Evolutionary conservation across 2,888 invertebrate genomes (phyloP), one percentile per base, ranked within the genome.

Genomic region (Camptogramma bilineatum): DNA sequence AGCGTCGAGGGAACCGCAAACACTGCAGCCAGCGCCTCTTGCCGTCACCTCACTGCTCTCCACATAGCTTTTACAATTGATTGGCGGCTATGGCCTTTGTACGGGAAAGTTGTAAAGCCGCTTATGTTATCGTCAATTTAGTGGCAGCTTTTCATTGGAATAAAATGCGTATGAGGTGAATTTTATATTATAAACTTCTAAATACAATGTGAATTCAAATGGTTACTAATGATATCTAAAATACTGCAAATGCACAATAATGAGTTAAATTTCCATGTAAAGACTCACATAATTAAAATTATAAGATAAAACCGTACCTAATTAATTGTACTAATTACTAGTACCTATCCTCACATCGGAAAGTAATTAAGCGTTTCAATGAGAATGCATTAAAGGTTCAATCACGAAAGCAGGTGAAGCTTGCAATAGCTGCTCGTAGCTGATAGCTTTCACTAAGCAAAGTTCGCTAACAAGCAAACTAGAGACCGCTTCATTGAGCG

Each of bases 401-500:
- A 52, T 65, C 48, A 55, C 0, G 17, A 63, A 66, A 24, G 55
- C 58, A 63, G 61, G 48, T 34, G 58, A 52, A 47, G 61, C 50
- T 50, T 57, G 54, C 46, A 39, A 53, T 47, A 56, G 68, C 56
- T 74, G 70, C 69, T 61, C 55, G 64, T 63, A 52, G 52, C 57
- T 63, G 73, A 76, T 74, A 71, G 66, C 62, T 69, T 74, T 72
- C 65, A 72, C 67, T 62, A 69, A 9, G 42, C 56, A 39, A 63
- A 75, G 73, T 77, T 79, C 69, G 67, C 55, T 73, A 74, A 75
- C 72, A 69, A 73, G 70, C 60, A 62, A 73, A 73, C 72, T 74
- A 69, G 59, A 50, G 56, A 52, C 60, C 61, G 62, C 68, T 74
- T 69, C 68, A 73, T 69, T 72, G 69, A 70, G 44, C 44, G 53